Evolutionary conservation across 1,140 invertebrate species (phyloP).

Genomic region (Drosophila simulans): DNA sequence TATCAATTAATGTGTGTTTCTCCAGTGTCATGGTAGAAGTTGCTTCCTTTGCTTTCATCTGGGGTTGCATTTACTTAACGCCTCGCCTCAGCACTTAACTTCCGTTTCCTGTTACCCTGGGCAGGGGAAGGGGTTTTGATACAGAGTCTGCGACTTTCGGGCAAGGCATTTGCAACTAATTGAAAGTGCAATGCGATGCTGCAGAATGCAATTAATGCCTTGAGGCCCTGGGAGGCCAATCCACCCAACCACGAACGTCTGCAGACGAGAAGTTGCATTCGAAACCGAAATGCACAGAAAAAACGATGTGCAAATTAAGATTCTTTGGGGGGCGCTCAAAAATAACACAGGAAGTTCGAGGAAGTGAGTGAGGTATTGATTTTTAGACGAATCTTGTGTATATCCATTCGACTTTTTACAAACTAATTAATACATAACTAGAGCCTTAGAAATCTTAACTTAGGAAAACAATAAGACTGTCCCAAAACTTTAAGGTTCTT

Average conservation of each 20-base stretch:
- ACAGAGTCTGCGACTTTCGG: conserved; percentile 18
- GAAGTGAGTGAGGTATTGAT: not conserved
- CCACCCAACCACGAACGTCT: not conserved
- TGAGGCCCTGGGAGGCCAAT: conserved; percentile 21
- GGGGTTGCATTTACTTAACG: conserved; percentile 81
- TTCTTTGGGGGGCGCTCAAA: not conserved
- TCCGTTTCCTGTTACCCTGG: conserved; percentile 76
- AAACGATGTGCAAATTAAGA: not conserved
- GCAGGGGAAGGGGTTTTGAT: conserved; percentile 8
- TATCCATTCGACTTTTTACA: not conserved
- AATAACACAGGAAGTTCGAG: not conserved
- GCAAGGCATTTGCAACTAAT: conserved; percentile 78
- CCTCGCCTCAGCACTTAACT: conserved; percentile 83
- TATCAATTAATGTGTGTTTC: conserved; percentile 81
- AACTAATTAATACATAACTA: no score
- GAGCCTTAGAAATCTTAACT: no score
- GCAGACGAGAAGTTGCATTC: conserved; percentile 13
- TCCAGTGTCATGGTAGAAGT: conserved; percentile 64
- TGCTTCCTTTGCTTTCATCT: conserved; percentile 69
- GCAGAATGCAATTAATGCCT: conserved; percentile 84
- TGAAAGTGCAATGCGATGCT: conserved; percentile 84
- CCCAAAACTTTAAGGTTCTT: not conserved
- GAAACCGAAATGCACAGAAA: conserved; percentile 9
- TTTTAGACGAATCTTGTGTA: not conserved
- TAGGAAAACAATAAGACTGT: not conserved